Evolutionary conservation across 2,888 invertebrate species (phyloP).

Genomic region (Kryphioiulus occultus): DNA sequence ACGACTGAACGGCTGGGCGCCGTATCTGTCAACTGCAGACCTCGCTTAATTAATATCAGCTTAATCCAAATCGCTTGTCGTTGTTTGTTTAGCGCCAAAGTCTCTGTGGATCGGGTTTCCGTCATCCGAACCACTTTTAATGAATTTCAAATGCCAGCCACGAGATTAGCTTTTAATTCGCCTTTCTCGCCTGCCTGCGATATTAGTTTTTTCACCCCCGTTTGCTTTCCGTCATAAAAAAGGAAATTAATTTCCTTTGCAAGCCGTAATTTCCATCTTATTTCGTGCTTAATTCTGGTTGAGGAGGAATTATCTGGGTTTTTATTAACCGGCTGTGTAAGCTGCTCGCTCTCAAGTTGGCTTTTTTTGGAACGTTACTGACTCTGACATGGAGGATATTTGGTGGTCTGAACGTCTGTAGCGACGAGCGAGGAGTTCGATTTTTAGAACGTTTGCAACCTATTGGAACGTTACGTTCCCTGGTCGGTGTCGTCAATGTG

Average conservation of each 20-base stretch:
- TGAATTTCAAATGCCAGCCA: not conserved
- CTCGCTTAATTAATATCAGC: not conserved
- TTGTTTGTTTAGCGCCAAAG: conserved; percentile 23
- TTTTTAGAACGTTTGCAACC: too few species aligned
- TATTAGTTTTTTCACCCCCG: conserved; percentile 6
- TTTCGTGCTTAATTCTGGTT: not conserved
- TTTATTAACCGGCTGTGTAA: too few species aligned
- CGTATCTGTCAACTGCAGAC: not conserved
- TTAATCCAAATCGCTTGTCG: not conserved
- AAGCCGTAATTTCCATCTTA: not conserved
- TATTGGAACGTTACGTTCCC: too few species aligned
- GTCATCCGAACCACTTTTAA: conserved; percentile 1
- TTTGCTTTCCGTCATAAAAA: not conserved
- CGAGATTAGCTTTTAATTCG: conserved; percentile 16
- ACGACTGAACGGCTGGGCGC: not conserved
- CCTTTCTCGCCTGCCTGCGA: conserved; percentile 12
- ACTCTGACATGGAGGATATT: too few species aligned
- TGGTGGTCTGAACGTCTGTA: too few species aligned
- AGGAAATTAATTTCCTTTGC: not conserved
- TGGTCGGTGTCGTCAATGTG: too few species aligned
- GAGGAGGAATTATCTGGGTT: not conserved
- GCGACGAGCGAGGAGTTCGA: too few species aligned
- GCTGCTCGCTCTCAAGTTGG: too few species aligned
- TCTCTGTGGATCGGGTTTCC: not conserved
- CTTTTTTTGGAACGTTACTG: too few species aligned